Evolutionary conservation across 2,113 vertebrate species (phyloP), one percentile per base, ranked within the genome.

Genomic region (Mormyrus iriodes): DNA sequence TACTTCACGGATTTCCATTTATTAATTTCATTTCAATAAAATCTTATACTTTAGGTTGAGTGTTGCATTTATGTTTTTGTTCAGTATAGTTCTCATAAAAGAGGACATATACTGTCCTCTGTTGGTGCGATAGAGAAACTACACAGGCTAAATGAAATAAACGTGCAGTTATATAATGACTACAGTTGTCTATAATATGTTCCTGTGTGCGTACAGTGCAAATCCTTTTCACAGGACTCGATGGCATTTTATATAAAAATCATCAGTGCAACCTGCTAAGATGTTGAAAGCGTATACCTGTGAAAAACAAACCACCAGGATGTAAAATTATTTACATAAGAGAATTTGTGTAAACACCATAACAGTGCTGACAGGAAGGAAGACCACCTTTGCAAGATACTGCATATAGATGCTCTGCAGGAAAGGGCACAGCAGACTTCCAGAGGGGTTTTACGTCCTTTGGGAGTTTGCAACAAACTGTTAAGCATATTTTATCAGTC

Each of bases 101-200:
- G 17, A 61, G 39, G 51, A 85, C 88, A 21, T 13, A 35, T 12
- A 89, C 83, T 89, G 88, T 79, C 88, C 88, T 89, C 88, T 89
- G 65, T 53, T 55, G 88, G 83, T 24, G 4, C 3, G 24, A 3
- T n/a, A 27, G 44, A 69, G 55, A 61, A 69, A 88, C 39, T 69
- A 58, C 46, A 10, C 24, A 42, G 3, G 61, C 0, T 69, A 31
- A 69, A 69, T 69, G 61, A 69, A 27, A 69, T 65, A 31, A 65
- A 27, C 0, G n/a, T 65, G 9, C n/a, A 12, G 9, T 65, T 65
- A 65, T 65, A 65, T 65, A 65, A 27, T 31, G 10, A 31, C 12
- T 31, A 69, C 2, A 15, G 4, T 31, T 69, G 61, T 69, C 61
- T 13, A 10, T 31, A 31, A 69, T 31, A 15, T 69, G 61, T 69